These are phyloP conservation scores for Chironomus riparius DNA, from an alignment of 2,888 invertebrate genomes.

Conservation along the genomic window DNA sequence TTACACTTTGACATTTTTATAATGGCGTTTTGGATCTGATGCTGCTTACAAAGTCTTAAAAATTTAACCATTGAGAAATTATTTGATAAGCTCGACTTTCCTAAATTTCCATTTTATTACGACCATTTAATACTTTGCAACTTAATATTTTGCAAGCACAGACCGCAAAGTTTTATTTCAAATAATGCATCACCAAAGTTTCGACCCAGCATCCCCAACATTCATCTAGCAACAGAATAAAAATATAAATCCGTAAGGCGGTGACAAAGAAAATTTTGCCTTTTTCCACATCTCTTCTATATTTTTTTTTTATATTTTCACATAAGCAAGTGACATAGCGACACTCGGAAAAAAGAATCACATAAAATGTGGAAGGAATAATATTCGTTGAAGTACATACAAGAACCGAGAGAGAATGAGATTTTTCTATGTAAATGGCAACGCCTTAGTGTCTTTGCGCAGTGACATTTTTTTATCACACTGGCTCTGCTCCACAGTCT, in stretches of 20 bases:
- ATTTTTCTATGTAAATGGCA: slow-evolving; percentile 11
- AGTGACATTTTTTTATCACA: slow-evolving; percentile 19
- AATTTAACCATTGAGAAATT: no score
- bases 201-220: no score
- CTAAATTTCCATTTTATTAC: no score
- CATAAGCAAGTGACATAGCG: neutral
- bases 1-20: no score
- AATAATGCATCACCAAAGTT: no score
- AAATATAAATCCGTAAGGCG: neutral
- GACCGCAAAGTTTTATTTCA: no score
- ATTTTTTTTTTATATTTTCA: neutral
- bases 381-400: neutral
- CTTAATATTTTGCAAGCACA: no score
- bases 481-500: neutral
- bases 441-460: slow-evolving; percentile 22
- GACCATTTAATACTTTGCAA: no score
- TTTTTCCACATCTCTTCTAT: no score
- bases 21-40: no score
- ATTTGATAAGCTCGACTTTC: no score
- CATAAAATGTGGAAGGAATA: neutral
- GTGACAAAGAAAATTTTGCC: neutral
- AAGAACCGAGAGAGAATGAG: neutral
- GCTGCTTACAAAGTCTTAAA: no score
- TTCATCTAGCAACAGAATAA: neutral
- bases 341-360: neutral